These are phyloP conservation scores for Micronycteris hirsuta DNA, from an alignment of 2,113 vertebrate species.

Conservation along the genomic window DNA sequence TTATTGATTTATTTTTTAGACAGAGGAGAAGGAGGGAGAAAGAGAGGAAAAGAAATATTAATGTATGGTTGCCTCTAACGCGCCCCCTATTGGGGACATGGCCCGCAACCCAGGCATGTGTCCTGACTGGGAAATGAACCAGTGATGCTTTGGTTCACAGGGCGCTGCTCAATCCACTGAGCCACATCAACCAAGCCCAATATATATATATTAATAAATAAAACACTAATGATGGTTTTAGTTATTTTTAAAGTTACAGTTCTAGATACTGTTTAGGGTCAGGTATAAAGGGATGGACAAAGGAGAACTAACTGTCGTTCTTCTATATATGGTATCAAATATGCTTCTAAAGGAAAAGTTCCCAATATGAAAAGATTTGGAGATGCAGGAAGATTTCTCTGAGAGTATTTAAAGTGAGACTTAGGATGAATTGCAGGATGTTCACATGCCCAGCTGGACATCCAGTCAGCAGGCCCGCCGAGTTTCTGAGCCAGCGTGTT, in stretches of 20 bases:
- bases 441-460: constrained; percentile 88
- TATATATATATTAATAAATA: no score
- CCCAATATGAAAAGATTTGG: not conserved
- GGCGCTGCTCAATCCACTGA: no score
- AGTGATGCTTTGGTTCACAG: no score
- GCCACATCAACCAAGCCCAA: no score
- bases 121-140: no score
- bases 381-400: not conserved
- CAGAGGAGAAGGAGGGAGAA: no score
- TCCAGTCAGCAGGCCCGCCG: constrained; percentile 90
- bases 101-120: no score
- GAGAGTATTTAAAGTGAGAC: not conserved
- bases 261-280: not conserved
- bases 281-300: not conserved
- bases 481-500: constrained; percentile 88
- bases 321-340: not conserved
- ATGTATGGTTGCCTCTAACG: no score
- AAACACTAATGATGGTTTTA: no score
- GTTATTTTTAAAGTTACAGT: not conserved
- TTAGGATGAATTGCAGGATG: not conserved
- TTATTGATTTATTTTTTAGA: no score
- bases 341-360: not conserved
- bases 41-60: no score
- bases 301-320: not conserved
- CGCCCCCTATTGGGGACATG: no score